Base-by-base conservation (phyloP, 2,888 invertebrate species). In the Monoplex corrugatus region DNA sequence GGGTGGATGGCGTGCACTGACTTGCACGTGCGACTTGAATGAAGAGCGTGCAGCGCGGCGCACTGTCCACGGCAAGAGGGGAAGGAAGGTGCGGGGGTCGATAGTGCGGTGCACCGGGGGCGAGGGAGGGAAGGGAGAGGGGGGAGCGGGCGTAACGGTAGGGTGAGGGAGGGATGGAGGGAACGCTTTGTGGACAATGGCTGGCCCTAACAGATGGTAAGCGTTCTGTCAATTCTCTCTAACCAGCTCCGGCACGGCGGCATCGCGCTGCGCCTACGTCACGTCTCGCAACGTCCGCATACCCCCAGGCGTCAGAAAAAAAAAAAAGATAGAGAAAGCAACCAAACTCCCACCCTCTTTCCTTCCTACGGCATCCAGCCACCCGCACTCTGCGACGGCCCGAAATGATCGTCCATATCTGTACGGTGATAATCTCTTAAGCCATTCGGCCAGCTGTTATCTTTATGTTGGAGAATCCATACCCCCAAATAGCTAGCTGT, bases 11-110 rank as follows among this genome's bases (percentile, higher is more conserved):
- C 40, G 10, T 28, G 28, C 78, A 43, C 78, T 80, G 40, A 43
- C 23, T 80, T 43, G 78, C 78, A 80, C 78, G 78, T 80, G 78
- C 40, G 78, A 83, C 45, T 83, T 23, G 32, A 16, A 45, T 13
- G 45, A 44, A 16, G 32, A 32, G 50, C 83, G 32, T 45, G 83
- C 50, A 50, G 32, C 45, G 32, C n/a, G 45, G 83, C 83, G 32
- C 83, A 45, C 83, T 32, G 44, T 83, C 83, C 32, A 83, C 57
- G 23, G 35, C 38, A 38, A 50, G 50, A 87, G 72, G 40, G 44
- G 86, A 75, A 45, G 78, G 75, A 78, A 86, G 86, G 57, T n/a
- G 72, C 16, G 1, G 40, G 78, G 78, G 78, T 80, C 78, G 78
- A 80, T 80, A 80, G 23, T 32, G 50, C 16, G 28, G 43, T 43